Evolutionary conservation across 2,113 vertebrate genomes (phyloP).

Genomic region (Oryzias melastigma): DNA sequence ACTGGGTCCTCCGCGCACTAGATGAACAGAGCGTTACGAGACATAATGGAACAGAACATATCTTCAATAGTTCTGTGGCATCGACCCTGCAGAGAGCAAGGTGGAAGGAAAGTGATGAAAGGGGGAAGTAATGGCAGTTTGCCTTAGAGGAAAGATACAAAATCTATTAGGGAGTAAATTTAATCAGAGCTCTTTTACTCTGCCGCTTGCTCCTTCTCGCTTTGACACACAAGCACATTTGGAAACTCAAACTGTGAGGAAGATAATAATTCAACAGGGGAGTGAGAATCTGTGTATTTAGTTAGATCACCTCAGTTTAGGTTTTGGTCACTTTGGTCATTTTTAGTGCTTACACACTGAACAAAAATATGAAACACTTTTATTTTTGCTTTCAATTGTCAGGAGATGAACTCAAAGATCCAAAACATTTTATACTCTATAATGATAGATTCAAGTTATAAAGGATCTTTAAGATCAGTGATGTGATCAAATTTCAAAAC

Average conservation of each 20-base stretch:
- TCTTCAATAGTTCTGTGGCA: slow-evolving; percentile 39
- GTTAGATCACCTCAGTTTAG: too few relatives aligned
- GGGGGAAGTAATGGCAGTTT: slow-evolving; percentile 46
- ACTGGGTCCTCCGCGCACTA: background rate
- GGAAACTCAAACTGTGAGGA: background rate
- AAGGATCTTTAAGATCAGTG: too few relatives aligned
- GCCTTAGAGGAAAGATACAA: slow-evolving; percentile 54
- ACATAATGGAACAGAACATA: slow-evolving; percentile 9
- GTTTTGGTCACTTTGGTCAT: too few relatives aligned
- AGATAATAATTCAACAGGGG: slow-evolving; percentile 16
- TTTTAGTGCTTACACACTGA: too few relatives aligned
- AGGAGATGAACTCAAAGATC: too few relatives aligned
- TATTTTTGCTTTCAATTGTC: too few relatives aligned
- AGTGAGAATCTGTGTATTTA: too few relatives aligned
- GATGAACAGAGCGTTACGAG: slow-evolving; percentile 24
- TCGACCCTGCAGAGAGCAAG: slow-evolving; percentile 31
- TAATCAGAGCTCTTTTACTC: slow-evolving; percentile 49
- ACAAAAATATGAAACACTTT: too few relatives aligned
- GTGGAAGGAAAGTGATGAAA: slow-evolving; percentile 50
- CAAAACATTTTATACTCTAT: too few relatives aligned
- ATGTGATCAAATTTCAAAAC: too few relatives aligned
- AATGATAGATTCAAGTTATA: too few relatives aligned
- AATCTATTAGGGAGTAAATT: slow-evolving; percentile 56
- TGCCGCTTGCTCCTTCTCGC: slow-evolving; percentile 10
- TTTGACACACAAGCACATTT: slow-evolving; percentile 4